Evolutionary conservation across 2,888 invertebrate species (phyloP).

Genomic region (Morpho deidamia): DNA sequence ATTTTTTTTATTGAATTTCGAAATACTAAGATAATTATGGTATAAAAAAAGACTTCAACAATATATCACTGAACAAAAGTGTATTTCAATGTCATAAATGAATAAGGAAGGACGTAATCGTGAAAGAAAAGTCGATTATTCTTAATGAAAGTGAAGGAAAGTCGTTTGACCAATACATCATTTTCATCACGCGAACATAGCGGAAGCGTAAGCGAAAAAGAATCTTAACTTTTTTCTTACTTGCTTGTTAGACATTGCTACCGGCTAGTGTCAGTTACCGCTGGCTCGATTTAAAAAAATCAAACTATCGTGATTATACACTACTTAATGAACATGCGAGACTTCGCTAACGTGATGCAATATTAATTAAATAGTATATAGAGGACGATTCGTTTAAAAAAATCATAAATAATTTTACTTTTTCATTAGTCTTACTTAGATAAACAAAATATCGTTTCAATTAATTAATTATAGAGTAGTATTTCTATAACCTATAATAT

Average conservation of each 20-base stretch:
- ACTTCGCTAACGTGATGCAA: constrained; percentile 32
- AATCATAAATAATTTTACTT: not conserved
- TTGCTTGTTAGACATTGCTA: constrained; percentile 54
- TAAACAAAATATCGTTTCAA: too few species aligned
- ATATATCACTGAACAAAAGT: not conserved
- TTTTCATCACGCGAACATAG: constrained; percentile 73
- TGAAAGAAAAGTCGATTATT: constrained; percentile 45
- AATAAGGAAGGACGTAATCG: constrained; percentile 36
- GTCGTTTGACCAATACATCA: constrained; percentile 68
- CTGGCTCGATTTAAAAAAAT: constrained; percentile 31
- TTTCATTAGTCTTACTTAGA: too few species aligned
- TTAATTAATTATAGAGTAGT: too few species aligned
- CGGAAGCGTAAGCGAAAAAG: constrained; percentile 71
- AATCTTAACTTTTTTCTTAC: constrained; percentile 71
- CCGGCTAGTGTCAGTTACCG: constrained; percentile 65
- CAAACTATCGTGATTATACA: constrained; percentile 32
- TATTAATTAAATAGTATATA: constrained; percentile 29
- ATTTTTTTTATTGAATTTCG: too few species aligned
- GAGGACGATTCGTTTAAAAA: constrained; percentile 4
- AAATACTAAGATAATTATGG: not conserved
- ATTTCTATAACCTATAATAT: too few species aligned
- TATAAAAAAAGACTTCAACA: not conserved
- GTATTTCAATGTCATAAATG: constrained; percentile 16
- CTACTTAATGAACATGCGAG: constrained; percentile 33
- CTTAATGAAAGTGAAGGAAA: constrained; percentile 72